Conservation (phyloP, 2,888 invertebrate species). For the Drosophila ochracea region DNA sequence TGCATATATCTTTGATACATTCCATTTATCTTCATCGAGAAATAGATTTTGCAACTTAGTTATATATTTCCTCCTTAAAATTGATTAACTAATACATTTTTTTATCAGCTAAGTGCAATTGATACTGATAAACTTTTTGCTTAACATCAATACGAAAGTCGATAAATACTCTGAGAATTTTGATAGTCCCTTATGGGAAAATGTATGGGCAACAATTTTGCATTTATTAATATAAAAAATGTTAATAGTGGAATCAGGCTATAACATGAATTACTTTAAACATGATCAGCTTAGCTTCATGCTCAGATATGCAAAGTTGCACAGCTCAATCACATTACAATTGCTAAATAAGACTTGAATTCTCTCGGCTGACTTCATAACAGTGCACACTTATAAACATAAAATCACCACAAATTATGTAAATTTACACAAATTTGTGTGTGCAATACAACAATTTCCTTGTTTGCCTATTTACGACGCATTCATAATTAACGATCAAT, state of each 20-base stretch:
- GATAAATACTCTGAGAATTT: background rate
- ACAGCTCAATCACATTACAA: background rate
- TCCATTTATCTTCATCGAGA: background rate
- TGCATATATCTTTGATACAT: background rate
- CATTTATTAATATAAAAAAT: background rate
- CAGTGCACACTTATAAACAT: background rate
- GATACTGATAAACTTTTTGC: background rate
- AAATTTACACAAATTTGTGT: slow-evolving; percentile 21
- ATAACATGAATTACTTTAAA: background rate
- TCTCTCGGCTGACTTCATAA: background rate
- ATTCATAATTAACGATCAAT: slow-evolving; percentile 30
- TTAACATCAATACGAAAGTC: background rate
- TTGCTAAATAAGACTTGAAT: background rate
- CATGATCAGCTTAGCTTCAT: background rate
- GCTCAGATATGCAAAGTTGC: background rate
- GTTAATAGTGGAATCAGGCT: background rate
- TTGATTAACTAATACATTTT: background rate
- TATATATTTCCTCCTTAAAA: background rate
- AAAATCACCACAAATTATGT: slow-evolving; percentile 17
- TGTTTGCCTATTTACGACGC: slow-evolving; percentile 29
- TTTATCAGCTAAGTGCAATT: background rate
- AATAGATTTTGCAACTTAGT: background rate
- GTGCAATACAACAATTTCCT: slow-evolving; percentile 13
- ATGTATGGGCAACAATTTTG: background rate
- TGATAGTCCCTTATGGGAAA: background rate